Base-by-base conservation (phyloP, 2,113 vertebrate genomes). In the Stegastes partitus region DNA sequence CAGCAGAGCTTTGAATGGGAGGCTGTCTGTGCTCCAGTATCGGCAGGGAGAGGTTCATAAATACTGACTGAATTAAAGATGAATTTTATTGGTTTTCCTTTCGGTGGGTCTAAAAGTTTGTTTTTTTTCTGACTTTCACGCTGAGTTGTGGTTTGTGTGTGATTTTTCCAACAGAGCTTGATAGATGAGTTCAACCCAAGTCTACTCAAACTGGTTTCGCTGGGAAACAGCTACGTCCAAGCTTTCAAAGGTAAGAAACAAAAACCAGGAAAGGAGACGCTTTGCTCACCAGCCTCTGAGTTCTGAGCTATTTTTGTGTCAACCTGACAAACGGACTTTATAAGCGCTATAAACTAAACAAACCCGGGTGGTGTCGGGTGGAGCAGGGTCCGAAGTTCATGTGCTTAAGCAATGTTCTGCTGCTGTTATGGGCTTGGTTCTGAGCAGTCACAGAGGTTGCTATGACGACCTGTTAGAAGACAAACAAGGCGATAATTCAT, bases 121-220 rank as follows among this genome's bases (percentile, higher is more conserved):
- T n/a, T n/a, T n/a, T n/a, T n/a, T 79, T 10, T 63, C 34, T 65
- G 22, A 49, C 63, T 70, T 68, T 58, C 11, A 15, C 31, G 42
- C 5, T 22, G 21, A 25, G 54, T 10, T 34, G 14, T 74, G 23
- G 34, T 53, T 19, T 71, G 26, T 26, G 10, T 78, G 21, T 51
- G 51, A 10, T 62, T 62, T 53, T 53, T 18, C 14, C 64, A 77
- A 68, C 93, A 99, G 98, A 97, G 81, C 72, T 95, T 99, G 82
- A 90, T 95, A 94, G 96, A 98, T 25, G 96, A 97, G 81, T 97
- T 99, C 89, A 99, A 99, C 84, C 98, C 97, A 0, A 94, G 95
- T 5, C 90, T 99, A 63, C 96, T 97, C 92, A 96, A 96, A 72
- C 93, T 99, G 88, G 96, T 97, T 21, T 95, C 95, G 67, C 93